These are phyloP conservation scores for Geococcyx californianus DNA, from an alignment of 2,113 vertebrate species.

Conservation along the genomic window DNA sequence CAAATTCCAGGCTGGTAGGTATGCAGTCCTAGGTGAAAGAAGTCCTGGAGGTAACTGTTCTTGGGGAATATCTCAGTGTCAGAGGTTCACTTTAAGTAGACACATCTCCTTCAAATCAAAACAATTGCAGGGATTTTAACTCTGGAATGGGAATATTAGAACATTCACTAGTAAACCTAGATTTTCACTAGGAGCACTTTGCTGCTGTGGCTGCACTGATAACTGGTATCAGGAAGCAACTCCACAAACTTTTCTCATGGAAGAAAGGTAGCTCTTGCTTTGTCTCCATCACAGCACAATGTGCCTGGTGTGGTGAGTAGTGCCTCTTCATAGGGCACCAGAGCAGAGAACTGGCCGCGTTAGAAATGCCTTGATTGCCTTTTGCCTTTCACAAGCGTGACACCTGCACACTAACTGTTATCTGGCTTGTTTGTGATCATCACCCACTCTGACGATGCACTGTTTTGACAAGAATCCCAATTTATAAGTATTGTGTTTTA, in stretches of 20 bases:
- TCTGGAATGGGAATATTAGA: not conserved
- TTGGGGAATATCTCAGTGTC: not conserved
- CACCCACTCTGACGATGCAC: accelerated
- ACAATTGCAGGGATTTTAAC: not conserved
- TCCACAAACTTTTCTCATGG: not conserved
- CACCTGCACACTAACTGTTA: not conserved
- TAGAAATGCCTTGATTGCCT: not conserved
- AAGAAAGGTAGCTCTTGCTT: not conserved
- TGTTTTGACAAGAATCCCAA: not conserved
- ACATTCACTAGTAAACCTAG: not conserved
- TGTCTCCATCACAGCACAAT: accelerated
- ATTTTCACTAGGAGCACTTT: not conserved
- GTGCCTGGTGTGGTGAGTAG: not conserved
- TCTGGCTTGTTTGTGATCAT: not conserved
- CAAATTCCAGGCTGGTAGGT: not conserved
- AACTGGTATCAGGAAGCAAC: not conserved
- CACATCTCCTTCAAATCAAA: not conserved
- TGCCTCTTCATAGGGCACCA: not conserved
- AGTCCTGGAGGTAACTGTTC: not conserved
- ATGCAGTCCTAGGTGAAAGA: not conserved
- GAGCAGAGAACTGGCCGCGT: not conserved
- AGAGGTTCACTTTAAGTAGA: not conserved
- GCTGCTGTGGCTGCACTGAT: not conserved
- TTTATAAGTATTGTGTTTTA: not conserved
- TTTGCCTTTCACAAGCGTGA: not conserved